phyloP scores from a whole-genome alignment of 2,797 vertebrate species.

The Catamblyrhynchus diadema region DNA sequence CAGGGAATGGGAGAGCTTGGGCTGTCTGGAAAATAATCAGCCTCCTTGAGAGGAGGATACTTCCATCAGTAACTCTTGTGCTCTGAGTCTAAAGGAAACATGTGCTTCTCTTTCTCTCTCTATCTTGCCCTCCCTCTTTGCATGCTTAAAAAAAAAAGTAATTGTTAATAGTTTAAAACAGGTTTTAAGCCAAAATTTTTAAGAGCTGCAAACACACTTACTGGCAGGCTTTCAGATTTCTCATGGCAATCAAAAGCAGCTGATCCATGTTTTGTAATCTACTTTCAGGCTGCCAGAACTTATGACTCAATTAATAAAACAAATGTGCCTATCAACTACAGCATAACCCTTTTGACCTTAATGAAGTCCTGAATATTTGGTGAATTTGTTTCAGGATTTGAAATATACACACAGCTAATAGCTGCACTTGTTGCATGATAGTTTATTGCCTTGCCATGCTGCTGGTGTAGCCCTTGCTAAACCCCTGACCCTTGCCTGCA shows the following conservation, averaged over 20 bases:
- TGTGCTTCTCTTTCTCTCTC: neutral
- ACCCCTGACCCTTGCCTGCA: neutral
- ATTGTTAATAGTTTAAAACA: slow-evolving; percentile 68
- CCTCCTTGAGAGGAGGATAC: neutral
- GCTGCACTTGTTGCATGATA: neutral
- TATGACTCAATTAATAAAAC: slow-evolving; percentile 77
- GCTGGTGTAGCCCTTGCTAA: neutral
- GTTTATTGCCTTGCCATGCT: slow-evolving; percentile 44
- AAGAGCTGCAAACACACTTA: slow-evolving; percentile 75
- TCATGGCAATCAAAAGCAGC: slow-evolving; percentile 74
- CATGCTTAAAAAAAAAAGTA: neutral
- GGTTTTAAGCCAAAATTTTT: slow-evolving; percentile 68
- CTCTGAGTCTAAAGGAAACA: slow-evolving; percentile 30
- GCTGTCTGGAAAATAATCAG: neutral
- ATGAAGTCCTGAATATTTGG: slow-evolving; percentile 64
- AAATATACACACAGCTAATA: slow-evolving; percentile 29
- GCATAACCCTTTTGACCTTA: slow-evolving; percentile 66
- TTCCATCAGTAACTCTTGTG: neutral
- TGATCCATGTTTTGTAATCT: slow-evolving; percentile 72
- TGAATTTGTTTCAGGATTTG: slow-evolving; percentile 57
- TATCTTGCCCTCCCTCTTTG: no score
- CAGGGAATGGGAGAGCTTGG: neutral
- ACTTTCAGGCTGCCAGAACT: slow-evolving; percentile 64
- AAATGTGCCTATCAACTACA: slow-evolving; percentile 65
- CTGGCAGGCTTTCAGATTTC: slow-evolving; percentile 72